Base-by-base conservation (phyloP, 2,113 vertebrate genomes). In the Zapornia atra region DNA sequence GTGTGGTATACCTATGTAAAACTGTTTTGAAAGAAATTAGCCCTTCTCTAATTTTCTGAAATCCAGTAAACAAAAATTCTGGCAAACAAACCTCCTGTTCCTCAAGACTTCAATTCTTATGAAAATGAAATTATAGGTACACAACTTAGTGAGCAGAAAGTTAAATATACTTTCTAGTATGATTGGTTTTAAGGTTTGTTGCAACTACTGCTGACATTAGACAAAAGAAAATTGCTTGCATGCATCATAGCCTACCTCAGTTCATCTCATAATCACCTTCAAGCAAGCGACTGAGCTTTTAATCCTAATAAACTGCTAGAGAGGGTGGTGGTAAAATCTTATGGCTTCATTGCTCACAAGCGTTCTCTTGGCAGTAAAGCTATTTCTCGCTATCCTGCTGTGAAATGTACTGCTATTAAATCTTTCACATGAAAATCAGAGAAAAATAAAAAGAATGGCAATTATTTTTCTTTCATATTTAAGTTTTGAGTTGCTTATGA, bases 301-400 rank as follows among this genome's bases (percentile, higher is more conserved):
- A 94, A 93, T 92, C 59, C 75, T 85, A 80, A 96, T 90, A 82
- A 85, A 93, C 36, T 4, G 3, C 72, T 33, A 38, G 22, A 75
- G 64, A 85, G 15, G 42, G 28, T 53, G 56, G 64, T 75, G 73
- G 69, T 84, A 75, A 77, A 95, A 86, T 82, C 44, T 97, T 94
- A 40, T 80, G 61, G 66, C 90, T 91, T 85, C 90, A 80, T 57
- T 95, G 81, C 81, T 96, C 78, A 42, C 53, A 76, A 96, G 28
- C 14, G 11, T 85, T 75, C 61, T 91, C 38, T 61, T 53, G 50
- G 22, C 44, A 91, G n/a, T 33, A 59, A 85, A 92, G 82, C 46
- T 72, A 80, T 88, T 95, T 85, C 71, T 63, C 80, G 50, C 53
- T 54, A 22, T 46, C 70, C 61, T 91, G 50, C 84, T 92, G 78